A percentile compares a stretch with the other conserved stretches of the same genome.
These are phyloP conservation scores for Elephas maximus DNA, from an alignment of 2,113 vertebrate genomes.

Conservation along the genomic window DNA sequence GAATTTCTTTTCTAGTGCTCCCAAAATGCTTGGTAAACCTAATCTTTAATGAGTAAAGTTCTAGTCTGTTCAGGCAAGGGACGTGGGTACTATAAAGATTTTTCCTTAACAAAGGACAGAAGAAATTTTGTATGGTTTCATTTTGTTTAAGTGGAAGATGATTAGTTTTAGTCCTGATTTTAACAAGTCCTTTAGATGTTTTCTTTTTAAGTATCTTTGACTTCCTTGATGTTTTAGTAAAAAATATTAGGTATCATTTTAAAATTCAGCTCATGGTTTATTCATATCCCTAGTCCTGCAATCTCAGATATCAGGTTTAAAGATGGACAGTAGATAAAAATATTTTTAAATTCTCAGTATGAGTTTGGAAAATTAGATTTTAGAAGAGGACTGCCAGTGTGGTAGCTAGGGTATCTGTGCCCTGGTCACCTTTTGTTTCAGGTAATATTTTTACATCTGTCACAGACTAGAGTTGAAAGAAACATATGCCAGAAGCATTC, in stretches of 20 bases:
- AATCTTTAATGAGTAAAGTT: not conserved
- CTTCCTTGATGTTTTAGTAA: slow-evolving; percentile 13
- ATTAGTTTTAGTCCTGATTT: slow-evolving; percentile 49
- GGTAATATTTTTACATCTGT: not conserved
- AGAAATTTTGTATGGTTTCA: slow-evolving; percentile 48
- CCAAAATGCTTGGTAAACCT: not conserved
- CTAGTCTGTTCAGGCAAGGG: not conserved
- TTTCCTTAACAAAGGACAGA: slow-evolving; percentile 37
- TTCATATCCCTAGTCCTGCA: not conserved
- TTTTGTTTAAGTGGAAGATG: slow-evolving; percentile 12
- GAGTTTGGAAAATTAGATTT: slow-evolving; percentile 18
- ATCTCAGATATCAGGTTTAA: slow-evolving; percentile 15
- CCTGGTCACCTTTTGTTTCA: slow-evolving; percentile 15
- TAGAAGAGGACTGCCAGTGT: not conserved
- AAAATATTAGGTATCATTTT: slow-evolving; percentile 8
- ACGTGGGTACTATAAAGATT: not conserved
- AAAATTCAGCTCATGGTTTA: slow-evolving; percentile 39
- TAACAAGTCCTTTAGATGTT: not conserved
- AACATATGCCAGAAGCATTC: slow-evolving; percentile 42
- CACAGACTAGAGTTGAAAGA: not conserved
- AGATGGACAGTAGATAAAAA: slow-evolving; percentile 11
- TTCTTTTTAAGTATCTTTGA: slow-evolving; percentile 4
- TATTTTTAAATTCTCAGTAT: slow-evolving; percentile 28
- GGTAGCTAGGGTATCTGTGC: not conserved
- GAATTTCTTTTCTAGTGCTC: slow-evolving; percentile 51